Evolutionary conservation across 2,113 vertebrate genomes (phyloP).

Genomic region (Lanius collurio): DNA sequence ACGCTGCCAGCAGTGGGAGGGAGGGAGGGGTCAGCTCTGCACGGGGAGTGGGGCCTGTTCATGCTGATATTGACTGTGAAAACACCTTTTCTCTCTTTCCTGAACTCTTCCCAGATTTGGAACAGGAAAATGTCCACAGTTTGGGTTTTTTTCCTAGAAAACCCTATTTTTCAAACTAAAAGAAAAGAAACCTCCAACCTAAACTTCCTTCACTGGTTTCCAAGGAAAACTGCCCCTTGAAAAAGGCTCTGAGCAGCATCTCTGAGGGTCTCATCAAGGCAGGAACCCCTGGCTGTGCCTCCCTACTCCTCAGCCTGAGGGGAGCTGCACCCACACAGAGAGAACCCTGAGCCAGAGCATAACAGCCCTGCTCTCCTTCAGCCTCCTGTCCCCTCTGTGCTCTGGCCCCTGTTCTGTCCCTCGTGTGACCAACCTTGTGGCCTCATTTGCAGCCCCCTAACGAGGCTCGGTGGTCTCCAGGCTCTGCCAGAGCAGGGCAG

Average conservation of each 20-base stretch:
- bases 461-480: not conserved
- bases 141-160: not conserved
- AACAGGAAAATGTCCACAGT: not conserved
- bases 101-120: not conserved
- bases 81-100: not conserved
- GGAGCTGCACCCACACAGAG: fast-evolving
- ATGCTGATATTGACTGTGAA: not conserved
- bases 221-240: not conserved
- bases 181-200: fast-evolving
- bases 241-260: not conserved
- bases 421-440: not conserved
- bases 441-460: not conserved
- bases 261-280: fast-evolving
- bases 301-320: not conserved
- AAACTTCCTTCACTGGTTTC: not conserved
- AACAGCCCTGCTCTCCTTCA: not conserved
- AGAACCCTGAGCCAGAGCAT: not conserved
- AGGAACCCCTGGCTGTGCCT: not conserved
- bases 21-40: not conserved
- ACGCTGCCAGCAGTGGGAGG: fast-evolving
- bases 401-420: not conserved
- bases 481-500: slow-evolving; percentile 11
- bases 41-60: fast-evolving
- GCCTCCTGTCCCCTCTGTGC: not conserved
- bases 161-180: not conserved